These are phyloP conservation scores for Spea multiplicata DNA, from an alignment of 2,113 vertebrate genomes.

Conservation along the genomic window DNA sequence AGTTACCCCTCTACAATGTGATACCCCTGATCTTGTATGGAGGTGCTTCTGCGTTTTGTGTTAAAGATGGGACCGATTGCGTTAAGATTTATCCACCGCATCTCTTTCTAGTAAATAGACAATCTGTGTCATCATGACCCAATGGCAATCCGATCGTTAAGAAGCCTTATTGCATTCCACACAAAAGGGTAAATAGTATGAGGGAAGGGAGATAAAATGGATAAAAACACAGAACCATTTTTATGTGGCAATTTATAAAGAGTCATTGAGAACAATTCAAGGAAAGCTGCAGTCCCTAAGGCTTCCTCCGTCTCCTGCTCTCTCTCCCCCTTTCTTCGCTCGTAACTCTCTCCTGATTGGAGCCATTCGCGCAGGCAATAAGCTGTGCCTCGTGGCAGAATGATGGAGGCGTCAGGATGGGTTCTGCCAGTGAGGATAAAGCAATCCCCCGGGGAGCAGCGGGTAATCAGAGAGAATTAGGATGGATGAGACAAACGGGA, in stretches of 20 bases:
- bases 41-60: no score
- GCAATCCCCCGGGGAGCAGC: conserved; percentile 30
- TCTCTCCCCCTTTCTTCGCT: conserved; percentile 1
- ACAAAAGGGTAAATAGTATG: conserved; percentile 18
- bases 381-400: conserved; percentile 41
- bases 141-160: conserved; percentile 8
- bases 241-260: conserved; percentile 44
- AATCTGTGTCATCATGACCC: conserved; percentile 9
- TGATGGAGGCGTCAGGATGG: conserved; percentile 42
- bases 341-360: conserved; percentile 44
- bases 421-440: conserved; percentile 47
- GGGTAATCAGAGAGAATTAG: conserved; percentile 48
- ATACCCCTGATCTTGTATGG: no score
- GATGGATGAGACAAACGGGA: conserved; percentile 43
- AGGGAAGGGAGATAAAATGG: conserved; percentile 15
- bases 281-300: conserved; percentile 44
- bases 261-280: conserved; percentile 44
- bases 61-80: not conserved
- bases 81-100: not conserved
- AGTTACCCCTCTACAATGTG: no score
- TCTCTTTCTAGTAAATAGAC: not conserved
- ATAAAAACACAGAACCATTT: conserved; percentile 24
- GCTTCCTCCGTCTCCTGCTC: conserved; percentile 25
- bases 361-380: conserved; percentile 41
- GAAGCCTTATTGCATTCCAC: conserved; percentile 28